phyloP scores from a whole-genome alignment of 2,113 vertebrate species.

The Phodopus roborovskii region DNA sequence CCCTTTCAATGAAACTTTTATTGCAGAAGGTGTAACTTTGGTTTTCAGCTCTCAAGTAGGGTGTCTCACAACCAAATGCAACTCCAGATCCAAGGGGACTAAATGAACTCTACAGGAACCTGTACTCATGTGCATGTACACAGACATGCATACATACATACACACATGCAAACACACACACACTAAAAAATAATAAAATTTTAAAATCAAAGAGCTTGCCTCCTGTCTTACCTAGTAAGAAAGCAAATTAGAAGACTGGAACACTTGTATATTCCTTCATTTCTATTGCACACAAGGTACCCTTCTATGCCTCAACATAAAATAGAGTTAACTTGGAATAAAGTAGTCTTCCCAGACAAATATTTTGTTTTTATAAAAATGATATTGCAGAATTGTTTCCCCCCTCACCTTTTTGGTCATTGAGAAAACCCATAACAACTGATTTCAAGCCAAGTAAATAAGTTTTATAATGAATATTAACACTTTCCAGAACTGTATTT shows the following conservation, averaged over 20 bases:
- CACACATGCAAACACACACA: background rate
- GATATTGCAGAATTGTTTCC: background rate
- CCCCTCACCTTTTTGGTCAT: background rate
- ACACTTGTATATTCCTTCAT: background rate
- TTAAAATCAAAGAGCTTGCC: background rate
- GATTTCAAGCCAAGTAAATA: constrained; percentile 10
- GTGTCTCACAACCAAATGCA: background rate
- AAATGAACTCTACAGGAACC: background rate
- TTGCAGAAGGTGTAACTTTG: background rate
- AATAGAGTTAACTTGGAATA: background rate
- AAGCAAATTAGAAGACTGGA: background rate
- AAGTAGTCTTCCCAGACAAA: background rate
- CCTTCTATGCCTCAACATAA: background rate
- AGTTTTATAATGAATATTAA: background rate
- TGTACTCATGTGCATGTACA: background rate
- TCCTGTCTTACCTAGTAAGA: background rate
- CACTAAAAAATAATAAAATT: background rate
- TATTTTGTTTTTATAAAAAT: constrained; percentile 2
- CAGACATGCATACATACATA: background rate
- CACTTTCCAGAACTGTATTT: background rate
- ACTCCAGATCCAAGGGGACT: background rate
- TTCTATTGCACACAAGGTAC: background rate
- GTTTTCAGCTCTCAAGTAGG: background rate
- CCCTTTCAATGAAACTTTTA: background rate
- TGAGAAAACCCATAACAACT: constrained; percentile 1